Percentiles rank a stretch among this genome's conserved stretches.
Evolutionary conservation across 1,140 invertebrate species (phyloP).

Genomic region (Harpegnathos saltator): DNA sequence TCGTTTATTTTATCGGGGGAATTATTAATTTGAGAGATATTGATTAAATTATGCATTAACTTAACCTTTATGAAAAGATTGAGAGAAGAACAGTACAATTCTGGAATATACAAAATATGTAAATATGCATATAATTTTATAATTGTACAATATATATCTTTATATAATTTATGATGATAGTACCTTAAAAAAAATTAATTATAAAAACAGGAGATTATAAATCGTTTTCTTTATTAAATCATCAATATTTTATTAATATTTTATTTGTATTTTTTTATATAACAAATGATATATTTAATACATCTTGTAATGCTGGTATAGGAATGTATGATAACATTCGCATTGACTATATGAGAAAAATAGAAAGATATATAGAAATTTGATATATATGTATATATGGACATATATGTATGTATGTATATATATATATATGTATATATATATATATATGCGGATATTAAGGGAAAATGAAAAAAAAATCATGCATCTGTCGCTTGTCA

Average conservation of each 20-base stretch:
- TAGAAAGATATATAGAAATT: background rate
- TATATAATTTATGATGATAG: background rate
- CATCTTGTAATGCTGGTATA: background rate
- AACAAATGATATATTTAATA: background rate
- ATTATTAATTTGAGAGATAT: slow-evolving; percentile 1
- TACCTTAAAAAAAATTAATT: slow-evolving; percentile 15
- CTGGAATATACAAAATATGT: background rate
- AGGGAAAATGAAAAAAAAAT: slow-evolving; percentile 5
- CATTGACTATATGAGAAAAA: background rate
- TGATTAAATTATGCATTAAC: background rate
- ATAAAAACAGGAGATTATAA: background rate
- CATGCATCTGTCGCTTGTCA: slow-evolving; percentile 62
- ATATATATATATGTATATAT: too few relatives aligned
- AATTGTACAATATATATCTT: background rate
- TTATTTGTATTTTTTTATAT: background rate
- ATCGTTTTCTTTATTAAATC: background rate
- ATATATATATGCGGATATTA: slow-evolving; percentile 15
- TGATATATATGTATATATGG: too few relatives aligned
- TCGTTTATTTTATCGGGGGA: background rate
- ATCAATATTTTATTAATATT: slow-evolving; percentile 8
- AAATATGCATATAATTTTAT: slow-evolving; percentile 13
- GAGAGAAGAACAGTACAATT: background rate
- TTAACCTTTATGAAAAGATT: background rate
- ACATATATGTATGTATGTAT: too few relatives aligned
- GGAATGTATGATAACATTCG: background rate